Evolutionary conservation across 2,888 invertebrate genomes (phyloP).

Genomic region (Apodemia hepburni): DNA sequence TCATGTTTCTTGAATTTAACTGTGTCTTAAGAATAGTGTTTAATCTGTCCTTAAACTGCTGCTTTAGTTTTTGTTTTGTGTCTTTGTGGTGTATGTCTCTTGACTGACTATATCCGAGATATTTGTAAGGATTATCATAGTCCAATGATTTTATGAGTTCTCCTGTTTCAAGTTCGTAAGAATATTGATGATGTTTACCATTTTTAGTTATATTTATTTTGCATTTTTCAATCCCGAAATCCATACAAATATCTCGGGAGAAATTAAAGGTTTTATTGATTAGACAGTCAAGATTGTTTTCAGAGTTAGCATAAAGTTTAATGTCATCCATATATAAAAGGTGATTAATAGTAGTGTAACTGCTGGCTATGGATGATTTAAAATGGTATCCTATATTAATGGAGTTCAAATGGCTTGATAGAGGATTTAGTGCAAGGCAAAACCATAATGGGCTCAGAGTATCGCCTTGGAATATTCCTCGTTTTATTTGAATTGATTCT

Average conservation of each 20-base stretch:
- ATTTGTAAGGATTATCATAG: conserved; percentile 23
- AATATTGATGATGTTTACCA: not conserved
- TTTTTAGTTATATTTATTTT: too few species aligned
- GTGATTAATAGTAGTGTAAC: conserved; percentile 6
- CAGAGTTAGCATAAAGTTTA: conserved; percentile 16
- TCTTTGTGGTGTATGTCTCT: conserved; percentile 25
- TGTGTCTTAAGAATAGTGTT: conserved; percentile 23
- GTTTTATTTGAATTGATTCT: conserved; percentile 22
- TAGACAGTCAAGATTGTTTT: conserved; percentile 11
- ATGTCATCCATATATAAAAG: conserved; percentile 20
- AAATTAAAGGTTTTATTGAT: conserved; percentile 22
- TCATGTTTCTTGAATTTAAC: conserved; percentile 25
- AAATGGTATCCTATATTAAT: conserved; percentile 3
- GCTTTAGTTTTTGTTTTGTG: conserved; percentile 20
- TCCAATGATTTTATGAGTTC: conserved; percentile 18
- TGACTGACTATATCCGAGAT: conserved; percentile 28
- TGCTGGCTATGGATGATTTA: conserved; percentile 6
- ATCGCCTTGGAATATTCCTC: conserved; percentile 30
- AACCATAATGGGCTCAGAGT: conserved; percentile 26
- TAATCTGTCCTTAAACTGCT: conserved; percentile 24
- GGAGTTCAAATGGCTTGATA: conserved; percentile 24
- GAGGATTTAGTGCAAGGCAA: conserved; percentile 28
- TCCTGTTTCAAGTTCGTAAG: conserved; percentile 10
- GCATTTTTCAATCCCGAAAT: conserved; percentile 20
- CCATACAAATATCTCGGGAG: conserved; percentile 20